Evolutionary conservation across 1,140 invertebrate genomes (phyloP).

Genomic region (Rhopalosiphum padi): DNA sequence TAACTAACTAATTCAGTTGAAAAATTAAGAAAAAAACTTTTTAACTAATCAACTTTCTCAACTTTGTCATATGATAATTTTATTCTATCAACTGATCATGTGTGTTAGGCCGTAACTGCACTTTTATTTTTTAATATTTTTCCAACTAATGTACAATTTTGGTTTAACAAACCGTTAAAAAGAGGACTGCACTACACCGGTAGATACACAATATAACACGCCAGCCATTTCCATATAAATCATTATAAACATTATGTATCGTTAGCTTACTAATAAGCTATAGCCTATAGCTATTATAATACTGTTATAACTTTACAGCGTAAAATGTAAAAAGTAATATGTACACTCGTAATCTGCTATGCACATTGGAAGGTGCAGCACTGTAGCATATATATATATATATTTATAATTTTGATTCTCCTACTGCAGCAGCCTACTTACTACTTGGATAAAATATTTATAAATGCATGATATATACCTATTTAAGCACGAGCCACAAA

Average conservation of each 20-base stretch:
- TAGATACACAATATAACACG: no score
- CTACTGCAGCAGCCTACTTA: neutral
- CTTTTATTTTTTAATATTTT: no score
- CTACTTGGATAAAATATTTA: neutral
- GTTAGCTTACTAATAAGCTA: neutral
- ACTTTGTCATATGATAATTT: no score
- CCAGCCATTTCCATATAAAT: no score
- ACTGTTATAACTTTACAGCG: neutral
- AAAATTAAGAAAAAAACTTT: neutral
- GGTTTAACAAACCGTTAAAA: neutral
- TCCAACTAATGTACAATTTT: no score
- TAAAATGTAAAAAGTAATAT: neutral
- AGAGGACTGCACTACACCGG: neutral
- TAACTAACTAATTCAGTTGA: neutral
- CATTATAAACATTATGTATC: no score
- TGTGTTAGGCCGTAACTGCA: no score
- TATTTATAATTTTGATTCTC: neutral
- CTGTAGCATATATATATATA: no score
- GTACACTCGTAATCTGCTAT: neutral
- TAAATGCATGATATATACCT: neutral
- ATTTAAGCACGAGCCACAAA: neutral
- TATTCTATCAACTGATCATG: no score
- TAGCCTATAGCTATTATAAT: neutral
- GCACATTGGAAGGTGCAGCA: no score
- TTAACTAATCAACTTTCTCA: no score